Evolutionary conservation across 2,113 vertebrate genomes (phyloP), one percentile per base, ranked within the genome.

Genomic region (Physeter macrocephalus): DNA sequence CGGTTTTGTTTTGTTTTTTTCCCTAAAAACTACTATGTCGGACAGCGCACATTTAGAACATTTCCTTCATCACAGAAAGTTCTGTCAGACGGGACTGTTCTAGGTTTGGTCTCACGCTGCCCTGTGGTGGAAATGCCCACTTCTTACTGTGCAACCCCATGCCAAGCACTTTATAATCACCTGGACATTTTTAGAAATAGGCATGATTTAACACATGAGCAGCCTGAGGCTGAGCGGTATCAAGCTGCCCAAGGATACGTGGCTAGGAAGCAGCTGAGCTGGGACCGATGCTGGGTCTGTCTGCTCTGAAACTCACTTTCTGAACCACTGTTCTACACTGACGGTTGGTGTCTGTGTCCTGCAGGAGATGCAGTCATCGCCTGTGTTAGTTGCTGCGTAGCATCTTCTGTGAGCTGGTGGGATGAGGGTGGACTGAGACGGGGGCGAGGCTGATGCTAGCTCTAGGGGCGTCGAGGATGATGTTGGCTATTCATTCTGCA

Each of bases 381-480:
- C 20, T 84, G 7, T 14, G 18, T 46, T n/a, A 8, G 46, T 27
- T 84, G 39, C 59, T 84, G 13, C 15, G 2, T 36, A 15, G 20
- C 31, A 5, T 66, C 54, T 71, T 43, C 62, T n/a, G 8, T 49
- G 87, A 93, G 62, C 81, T 12, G 0, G 10, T 11, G 69, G 67
- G 23, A n/a, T 36, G 23, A 4, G 11, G 20, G 57, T 54, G 27
- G 31, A 20, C 20, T 6, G 43, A 36, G 43, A 29, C 8, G 14
- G 46, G 5, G 27, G 20, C 17, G 1, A 3, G 57, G 12, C 71
- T 13, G 11, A 23, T 41, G 15, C 34, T 12, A 20, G 20, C 17
- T 0, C 4, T 9, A 11, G 11, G 8, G 23, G 0, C 29, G 29
- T 21, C 4, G 1, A 61, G 17, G 18, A n/a, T 25, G 41, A 5